phyloP scores from a whole-genome alignment of 2,797 vertebrate genomes.

The Oreonectes daqikongensis region DNA sequence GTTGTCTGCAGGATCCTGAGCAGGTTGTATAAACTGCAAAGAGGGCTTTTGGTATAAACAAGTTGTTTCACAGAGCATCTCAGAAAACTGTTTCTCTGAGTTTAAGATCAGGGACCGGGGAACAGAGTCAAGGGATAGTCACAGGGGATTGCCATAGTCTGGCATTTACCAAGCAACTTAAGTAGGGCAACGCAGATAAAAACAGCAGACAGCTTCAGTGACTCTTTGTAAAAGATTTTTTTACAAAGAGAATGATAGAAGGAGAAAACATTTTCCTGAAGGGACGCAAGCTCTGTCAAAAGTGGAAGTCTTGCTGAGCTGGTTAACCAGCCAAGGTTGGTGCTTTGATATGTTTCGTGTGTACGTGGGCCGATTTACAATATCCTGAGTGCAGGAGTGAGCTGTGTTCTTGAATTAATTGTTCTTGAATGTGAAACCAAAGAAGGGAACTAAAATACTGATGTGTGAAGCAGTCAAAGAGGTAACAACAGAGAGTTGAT shows the following conservation, averaged over 20 bases:
- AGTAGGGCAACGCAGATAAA: constrained; percentile 62
- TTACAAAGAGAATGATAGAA: constrained; percentile 62
- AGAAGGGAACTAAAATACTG: not conserved
- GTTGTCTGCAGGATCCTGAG: constrained; percentile 10
- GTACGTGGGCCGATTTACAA: constrained; percentile 4
- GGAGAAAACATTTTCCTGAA: constrained; percentile 69
- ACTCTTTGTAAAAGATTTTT: constrained; percentile 19
- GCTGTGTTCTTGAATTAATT: constrained; percentile 28
- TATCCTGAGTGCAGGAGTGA: constrained; percentile 18
- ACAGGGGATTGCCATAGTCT: constrained; percentile 59
- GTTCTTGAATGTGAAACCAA: constrained; percentile 12
- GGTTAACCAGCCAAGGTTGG: constrained; percentile 87
- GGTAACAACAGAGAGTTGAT: not conserved
- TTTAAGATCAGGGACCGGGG: constrained; percentile 59
- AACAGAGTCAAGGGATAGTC: constrained; percentile 58
- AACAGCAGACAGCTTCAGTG: constrained; percentile 55
- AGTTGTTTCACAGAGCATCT: constrained; percentile 12
- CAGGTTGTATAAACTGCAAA: constrained; percentile 2
- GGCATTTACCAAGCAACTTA: constrained; percentile 56
- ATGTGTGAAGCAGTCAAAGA: not conserved
- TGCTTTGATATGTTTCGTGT: constrained; percentile 56
- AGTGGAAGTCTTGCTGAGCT: constrained; percentile 78
- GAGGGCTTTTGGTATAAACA: constrained; percentile 40
- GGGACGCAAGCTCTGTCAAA: constrained; percentile 70
- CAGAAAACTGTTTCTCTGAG: constrained; percentile 38